Evolutionary conservation across 2,113 vertebrate genomes (phyloP), one percentile per base, ranked within the genome.

Genomic region (Antigone vipio): DNA sequence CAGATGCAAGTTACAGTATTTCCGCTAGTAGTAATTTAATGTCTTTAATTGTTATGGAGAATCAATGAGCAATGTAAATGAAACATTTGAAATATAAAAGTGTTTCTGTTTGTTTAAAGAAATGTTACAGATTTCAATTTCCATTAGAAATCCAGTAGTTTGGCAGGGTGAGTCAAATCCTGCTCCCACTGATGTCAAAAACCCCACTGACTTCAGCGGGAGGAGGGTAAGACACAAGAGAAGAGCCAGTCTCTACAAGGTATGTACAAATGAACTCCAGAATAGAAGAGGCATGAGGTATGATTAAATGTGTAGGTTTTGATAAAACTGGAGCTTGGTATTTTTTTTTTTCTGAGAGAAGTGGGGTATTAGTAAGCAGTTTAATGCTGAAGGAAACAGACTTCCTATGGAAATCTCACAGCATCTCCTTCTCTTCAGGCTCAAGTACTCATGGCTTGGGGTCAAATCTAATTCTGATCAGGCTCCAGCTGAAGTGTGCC

Each of bases 61-160:
- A 82, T 47, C 21, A 21, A 94, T 89, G 89, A 93, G 76, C 97
- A 96, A 95, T 62, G 88, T 92, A 97, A 98, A 96, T 92, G 24
- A 96, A 96, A 92, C 75, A 55, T 97, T 91, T 94, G 79, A 89
- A 89, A 87, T 62, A 89, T 45, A 89, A 76, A 89, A 83, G 26
- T 56, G 29, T 91, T 91, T 88, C 58, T 62, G 67, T 55, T 86
- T 38, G 18, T 73, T 95, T 89, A 76, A 95, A 81, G 62, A 81
- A 87, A 66, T 35, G 11, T 73, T 73, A 67, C 32, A 76, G 84
- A 89, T 89, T 87, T 89, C 42, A 64, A 18, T 74, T 92, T 62
- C 53, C 38, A 52, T 69, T 82, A 92, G 89, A 73, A 96, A 95
- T 85, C 50, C 66, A 74, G 75, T 45, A 69, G 71, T 74, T 88